Base-by-base conservation (phyloP, 2,797 vertebrate species). In the Leptoclinus maculatus region DNA sequence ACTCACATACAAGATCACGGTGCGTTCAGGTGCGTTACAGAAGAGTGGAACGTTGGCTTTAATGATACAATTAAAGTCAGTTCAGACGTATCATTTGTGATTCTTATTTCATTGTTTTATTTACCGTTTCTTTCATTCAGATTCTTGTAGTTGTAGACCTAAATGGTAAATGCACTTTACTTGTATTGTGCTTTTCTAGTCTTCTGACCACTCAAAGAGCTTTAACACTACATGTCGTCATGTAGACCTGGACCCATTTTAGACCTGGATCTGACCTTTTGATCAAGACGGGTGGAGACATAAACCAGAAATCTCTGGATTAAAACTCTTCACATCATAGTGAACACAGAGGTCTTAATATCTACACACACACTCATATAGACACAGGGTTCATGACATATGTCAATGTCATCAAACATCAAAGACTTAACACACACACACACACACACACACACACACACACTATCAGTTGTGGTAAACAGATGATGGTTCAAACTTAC, bases 401-500 rank as follows among this genome's bases (percentile, higher is more conserved):
- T 32, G 19, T 53, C 16, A 21, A 25, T 25, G 13, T 43, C 41
- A 43, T 43, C 14, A 14, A 14, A 49, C 19, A 19, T 49, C 19
- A 16, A 49, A 9, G 21, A 58, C 56, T 32, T 19, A 32, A 64
- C 36, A 47, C 16, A 57, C n/a, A 65, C 29, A n/a, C n/a, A 47
- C 67, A 7, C 59, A 64, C 63, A 74, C 38, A 58, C 16, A 36
- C 27, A 49, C 27, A 51, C 34, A 68, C 23, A 45, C 32, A 73
- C 47, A 41, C 14, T 16, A 1, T 36, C 17, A 21, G n/a, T 12
- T 12, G 13, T 49, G 21, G 32, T 41, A 56, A 77, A 65, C 51
- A 69, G 13, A 14, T 29, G 29, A 34, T 49, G 13, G 9, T 10
- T 60, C 16, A 16, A 11, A 27, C 83, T 82, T 82, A 90, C 87